phyloP scores from a whole-genome alignment of 35 echinoderm and acorn worm genomes.

The Heliocidaris erythrogramma region DNA sequence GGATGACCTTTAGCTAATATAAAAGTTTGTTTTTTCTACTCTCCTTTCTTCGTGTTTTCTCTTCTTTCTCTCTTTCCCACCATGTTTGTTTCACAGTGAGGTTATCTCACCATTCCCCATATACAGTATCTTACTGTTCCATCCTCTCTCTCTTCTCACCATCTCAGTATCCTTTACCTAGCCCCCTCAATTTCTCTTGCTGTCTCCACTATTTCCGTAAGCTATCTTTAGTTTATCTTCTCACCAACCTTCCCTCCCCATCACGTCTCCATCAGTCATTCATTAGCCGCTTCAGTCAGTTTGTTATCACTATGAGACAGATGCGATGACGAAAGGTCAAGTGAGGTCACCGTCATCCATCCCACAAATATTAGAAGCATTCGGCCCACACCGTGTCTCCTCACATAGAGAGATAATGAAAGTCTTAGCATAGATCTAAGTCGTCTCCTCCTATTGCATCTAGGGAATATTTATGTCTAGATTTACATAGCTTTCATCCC shows the following conservation, averaged over 20 bases:
- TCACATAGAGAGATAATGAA: not conserved
- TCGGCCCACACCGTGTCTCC: not conserved
- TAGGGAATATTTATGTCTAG: too few relatives aligned
- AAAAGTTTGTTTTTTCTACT: not conserved
- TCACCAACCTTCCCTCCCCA: not conserved
- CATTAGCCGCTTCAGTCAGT: not conserved
- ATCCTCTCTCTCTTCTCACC: not conserved
- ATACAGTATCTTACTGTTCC: not conserved
- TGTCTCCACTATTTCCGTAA: too few relatives aligned
- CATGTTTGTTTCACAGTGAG: not conserved
- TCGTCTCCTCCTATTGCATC: too few relatives aligned
- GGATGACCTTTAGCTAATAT: too few relatives aligned
- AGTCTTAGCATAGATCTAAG: too few relatives aligned
- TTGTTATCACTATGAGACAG: not conserved
- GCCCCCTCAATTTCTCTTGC: too few relatives aligned
- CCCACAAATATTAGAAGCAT: conserved; percentile 5
- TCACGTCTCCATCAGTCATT: not conserved
- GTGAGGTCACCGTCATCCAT: not conserved
- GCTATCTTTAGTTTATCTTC: too few relatives aligned
- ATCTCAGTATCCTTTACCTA: too few relatives aligned
- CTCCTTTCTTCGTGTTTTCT: not conserved
- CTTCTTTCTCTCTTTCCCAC: not conserved
- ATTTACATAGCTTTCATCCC: too few relatives aligned
- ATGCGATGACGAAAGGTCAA: not conserved
- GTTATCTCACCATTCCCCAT: not conserved